Conservation (phyloP, 2,888 invertebrate species). For the Eupeodes luniger region DNA sequence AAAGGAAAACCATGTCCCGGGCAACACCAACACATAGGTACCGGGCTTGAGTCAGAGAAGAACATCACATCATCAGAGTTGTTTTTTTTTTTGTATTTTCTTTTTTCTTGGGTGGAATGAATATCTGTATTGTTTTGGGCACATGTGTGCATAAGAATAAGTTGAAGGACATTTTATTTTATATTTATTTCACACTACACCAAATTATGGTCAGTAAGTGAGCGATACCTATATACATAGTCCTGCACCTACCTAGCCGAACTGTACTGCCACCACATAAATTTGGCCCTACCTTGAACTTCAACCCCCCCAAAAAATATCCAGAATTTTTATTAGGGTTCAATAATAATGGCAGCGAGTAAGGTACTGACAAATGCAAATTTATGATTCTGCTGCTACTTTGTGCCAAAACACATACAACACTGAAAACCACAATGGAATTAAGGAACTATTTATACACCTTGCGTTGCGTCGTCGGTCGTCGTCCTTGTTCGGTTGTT, state of each 20-base stretch:
- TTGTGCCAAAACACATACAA: conserved; percentile 26
- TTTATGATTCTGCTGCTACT: conserved; percentile 48
- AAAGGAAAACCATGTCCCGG: conserved; percentile 68
- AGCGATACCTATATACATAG: neutral
- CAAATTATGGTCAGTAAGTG: conserved; percentile 26
- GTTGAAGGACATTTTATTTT: conserved; percentile 28
- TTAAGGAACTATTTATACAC: neutral
- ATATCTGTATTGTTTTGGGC: conserved; percentile 38
- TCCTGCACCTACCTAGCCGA: too few species aligned
- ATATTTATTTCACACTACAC: conserved; percentile 12
- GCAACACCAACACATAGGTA: too few species aligned
- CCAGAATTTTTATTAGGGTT: conserved; percentile 61
- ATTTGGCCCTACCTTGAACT: neutral
- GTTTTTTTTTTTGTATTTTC: neutral
- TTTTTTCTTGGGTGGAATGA: neutral
- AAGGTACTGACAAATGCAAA: conserved; percentile 62
- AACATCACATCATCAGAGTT: conserved; percentile 14
- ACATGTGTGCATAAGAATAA: conserved; percentile 34
- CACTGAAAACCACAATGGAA: conserved; percentile 51
- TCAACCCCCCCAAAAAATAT: conserved; percentile 33
- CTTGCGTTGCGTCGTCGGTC: too few species aligned
- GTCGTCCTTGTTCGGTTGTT: too few species aligned
- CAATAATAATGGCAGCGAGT: conserved; percentile 43
- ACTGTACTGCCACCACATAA: conserved; percentile 38
- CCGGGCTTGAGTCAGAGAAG: conserved; percentile 9